Evolutionary conservation across 2,888 invertebrate species (phyloP).

Genomic region (Micoletzkya japonica): DNA sequence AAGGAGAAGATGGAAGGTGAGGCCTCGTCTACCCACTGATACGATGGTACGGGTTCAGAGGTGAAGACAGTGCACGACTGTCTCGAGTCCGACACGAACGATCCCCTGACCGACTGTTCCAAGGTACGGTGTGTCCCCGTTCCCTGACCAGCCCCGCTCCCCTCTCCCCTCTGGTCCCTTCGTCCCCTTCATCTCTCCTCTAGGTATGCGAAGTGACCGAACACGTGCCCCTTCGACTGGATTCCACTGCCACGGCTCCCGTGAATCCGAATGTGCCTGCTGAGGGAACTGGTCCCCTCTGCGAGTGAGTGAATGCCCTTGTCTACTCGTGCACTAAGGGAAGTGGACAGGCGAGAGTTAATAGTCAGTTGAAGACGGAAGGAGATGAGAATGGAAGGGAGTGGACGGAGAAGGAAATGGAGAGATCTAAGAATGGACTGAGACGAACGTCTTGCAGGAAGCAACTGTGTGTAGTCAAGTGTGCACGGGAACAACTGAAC

Average conservation of each 20-base stretch:
- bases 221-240: slow-evolving; percentile 21
- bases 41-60: not conserved
- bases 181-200: not conserved
- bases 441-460: not conserved
- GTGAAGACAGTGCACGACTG: slow-evolving; percentile 26
- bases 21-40: not conserved
- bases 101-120: slow-evolving; percentile 23
- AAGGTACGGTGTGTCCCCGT: not conserved
- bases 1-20: slow-evolving; percentile 26
- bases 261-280: slow-evolving; percentile 28
- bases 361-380: no score
- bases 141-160: no score
- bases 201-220: slow-evolving; percentile 24
- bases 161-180: not conserved
- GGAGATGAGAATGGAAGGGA: not conserved
- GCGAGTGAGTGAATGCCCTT: not conserved
- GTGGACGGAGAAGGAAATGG: not conserved
- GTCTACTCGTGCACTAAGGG: not conserved
- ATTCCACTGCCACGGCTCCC: slow-evolving; percentile 25
- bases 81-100: slow-evolving; percentile 23
- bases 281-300: slow-evolving; percentile 20
- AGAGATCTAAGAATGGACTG: not conserved
- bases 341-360: no score
- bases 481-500: slow-evolving; percentile 23
- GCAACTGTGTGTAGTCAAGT: slow-evolving; percentile 29